Conservation (phyloP, 1,140 invertebrate genomes). For the Hyles euphorbiae region DNA sequence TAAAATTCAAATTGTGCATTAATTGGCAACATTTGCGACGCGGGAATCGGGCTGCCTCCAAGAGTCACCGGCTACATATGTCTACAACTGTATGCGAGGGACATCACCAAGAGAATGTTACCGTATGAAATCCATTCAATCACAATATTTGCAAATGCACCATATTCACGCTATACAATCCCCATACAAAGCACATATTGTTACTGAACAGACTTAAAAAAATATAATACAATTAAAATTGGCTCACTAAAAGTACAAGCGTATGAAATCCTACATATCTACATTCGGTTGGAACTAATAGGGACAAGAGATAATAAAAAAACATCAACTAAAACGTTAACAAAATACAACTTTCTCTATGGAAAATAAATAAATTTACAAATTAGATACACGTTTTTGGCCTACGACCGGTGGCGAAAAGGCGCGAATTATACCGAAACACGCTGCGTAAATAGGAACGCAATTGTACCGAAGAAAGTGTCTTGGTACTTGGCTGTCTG, state of each 20-base stretch:
- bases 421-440: no score
- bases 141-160: conserved; percentile 49
- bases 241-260: conserved; percentile 73
- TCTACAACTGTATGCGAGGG: conserved; percentile 50
- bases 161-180: conserved; percentile 38
- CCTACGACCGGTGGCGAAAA: no score
- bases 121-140: conserved; percentile 45
- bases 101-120: conserved; percentile 50
- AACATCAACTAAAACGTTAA: conserved; percentile 75
- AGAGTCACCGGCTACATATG: conserved; percentile 17
- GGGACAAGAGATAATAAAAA: conserved; percentile 58
- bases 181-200: conserved; percentile 47
- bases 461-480: no score
- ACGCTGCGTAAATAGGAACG: no score
- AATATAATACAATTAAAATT: conserved; percentile 68
- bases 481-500: neutral
- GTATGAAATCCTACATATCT: conserved; percentile 69
- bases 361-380: conserved; percentile 75
- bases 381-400: conserved; percentile 71
- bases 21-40: neutral
- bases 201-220: conserved; percentile 51
- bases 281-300: conserved; percentile 66
- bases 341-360: conserved; percentile 75
- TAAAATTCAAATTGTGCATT: no score
- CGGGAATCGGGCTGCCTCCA: neutral